Base-by-base conservation (phyloP, 2,113 vertebrate species). In the Boleophthalmus pectinirostris region DNA sequence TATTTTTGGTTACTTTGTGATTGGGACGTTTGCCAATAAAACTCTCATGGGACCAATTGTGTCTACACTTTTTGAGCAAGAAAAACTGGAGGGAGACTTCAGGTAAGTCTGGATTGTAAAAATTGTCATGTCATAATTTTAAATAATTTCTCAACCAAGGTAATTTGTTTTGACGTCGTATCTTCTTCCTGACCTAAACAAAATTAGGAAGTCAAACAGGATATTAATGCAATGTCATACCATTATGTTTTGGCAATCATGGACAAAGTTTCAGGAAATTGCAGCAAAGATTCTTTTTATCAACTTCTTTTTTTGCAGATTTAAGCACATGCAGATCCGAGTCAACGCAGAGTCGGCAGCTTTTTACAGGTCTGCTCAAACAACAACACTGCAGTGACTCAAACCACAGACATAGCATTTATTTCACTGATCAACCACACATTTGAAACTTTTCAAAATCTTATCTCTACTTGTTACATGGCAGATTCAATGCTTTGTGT, bases 241-340 rank as follows among this genome's bases (percentile, higher is more conserved):
- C 18, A 20, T 25, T n/a, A 15, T 60, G 46, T 38, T 61, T 5
- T 33, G 33, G 8, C 13, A 25, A 33, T 71, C 51, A 5, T 5
- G 10, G n/a, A 5, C 23, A 67, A 0, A 66, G 35, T 21, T 65
- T 3, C 35, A 57, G 53, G 18, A 24, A 35, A 24, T 15, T 56
- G 1, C 63, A 13, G 56, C 63, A 65, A 0, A 18, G 3, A 23
- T 38, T 38, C 5, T 10, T 15, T 43, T 68, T 63, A 11, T 21
- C 8, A 60, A 2, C 56, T 70, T 74, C 80, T 71, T 0, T 25
- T 66, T 81, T 4, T 77, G 11, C 88, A 99, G 98, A 87, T 99
- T 98, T 91, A 99, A 99, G 77, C 98, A 99, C 81, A 95, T 99
- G 96, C 97, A 99, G 91, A 95, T 99, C 78, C 94, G 98, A 46